Evolutionary conservation across 1,140 invertebrate genomes (phyloP).

Genomic region (Drosophila arawakana): DNA sequence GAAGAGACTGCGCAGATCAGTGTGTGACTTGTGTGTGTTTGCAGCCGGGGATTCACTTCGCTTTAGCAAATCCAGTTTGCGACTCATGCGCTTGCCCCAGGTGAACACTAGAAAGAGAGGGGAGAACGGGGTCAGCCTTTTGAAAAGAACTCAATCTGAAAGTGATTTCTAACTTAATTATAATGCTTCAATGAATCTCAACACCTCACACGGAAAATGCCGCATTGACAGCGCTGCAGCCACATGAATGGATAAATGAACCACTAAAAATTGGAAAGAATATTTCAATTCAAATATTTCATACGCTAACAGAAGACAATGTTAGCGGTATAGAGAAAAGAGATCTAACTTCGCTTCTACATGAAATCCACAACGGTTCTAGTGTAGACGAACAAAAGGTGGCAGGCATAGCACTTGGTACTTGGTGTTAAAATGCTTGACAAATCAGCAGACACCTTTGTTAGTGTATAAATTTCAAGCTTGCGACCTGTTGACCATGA

Average conservation of each 20-base stretch:
- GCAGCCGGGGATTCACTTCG: slow-evolving; percentile 85
- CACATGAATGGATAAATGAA: slow-evolving; percentile 36
- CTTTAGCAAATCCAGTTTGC: slow-evolving; percentile 91
- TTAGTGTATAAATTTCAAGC: no score
- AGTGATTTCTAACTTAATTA: slow-evolving; percentile 71
- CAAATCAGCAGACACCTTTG: no score
- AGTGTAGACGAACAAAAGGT: no score
- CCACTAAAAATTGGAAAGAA: no score
- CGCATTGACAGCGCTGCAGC: slow-evolving; percentile 26
- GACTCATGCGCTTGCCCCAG: slow-evolving; percentile 92
- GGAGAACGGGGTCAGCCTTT: neutral
- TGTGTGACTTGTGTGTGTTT: slow-evolving; percentile 85
- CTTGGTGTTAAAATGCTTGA: no score
- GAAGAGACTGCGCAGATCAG: slow-evolving; percentile 77
- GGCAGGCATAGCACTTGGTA: no score
- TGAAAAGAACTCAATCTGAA: slow-evolving; percentile 46
- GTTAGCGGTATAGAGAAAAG: no score
- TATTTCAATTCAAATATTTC: no score
- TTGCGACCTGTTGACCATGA: slow-evolving; percentile 10
- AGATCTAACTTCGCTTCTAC: no score
- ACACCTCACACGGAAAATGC: slow-evolving; percentile 54
- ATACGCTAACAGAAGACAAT: no score
- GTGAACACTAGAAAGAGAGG: slow-evolving; percentile 87
- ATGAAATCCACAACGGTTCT: no score
- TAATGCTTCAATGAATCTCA: slow-evolving; percentile 73